Percentiles rank a stretch among this genome's conserved stretches.
These are phyloP conservation scores for Cephalopholis sonnerati DNA, from an alignment of 2,113 vertebrate genomes.

Conservation along the genomic window DNA sequence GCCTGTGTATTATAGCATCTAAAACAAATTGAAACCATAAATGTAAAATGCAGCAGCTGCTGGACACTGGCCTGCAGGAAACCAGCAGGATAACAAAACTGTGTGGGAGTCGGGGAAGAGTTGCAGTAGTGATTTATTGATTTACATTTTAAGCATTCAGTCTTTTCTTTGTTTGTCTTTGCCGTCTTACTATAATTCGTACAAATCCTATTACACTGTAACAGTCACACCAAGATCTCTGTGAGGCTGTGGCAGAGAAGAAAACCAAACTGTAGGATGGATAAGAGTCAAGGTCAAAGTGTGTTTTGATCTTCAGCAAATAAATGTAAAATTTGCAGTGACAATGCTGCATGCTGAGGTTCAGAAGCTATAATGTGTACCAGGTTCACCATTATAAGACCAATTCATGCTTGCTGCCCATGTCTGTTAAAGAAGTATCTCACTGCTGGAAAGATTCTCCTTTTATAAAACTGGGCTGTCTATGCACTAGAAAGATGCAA, in stretches of 20 bases:
- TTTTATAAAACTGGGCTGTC: no score
- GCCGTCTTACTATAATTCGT: constrained; percentile 20
- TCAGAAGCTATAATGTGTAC: no score
- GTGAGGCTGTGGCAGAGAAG: not conserved
- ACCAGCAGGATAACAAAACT: constrained; percentile 17
- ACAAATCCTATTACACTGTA: constrained; percentile 6
- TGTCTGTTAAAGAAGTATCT: no score
- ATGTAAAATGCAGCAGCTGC: constrained; percentile 33
- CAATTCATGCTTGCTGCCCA: no score
- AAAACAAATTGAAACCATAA: constrained; percentile 43
- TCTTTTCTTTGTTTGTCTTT: constrained; percentile 23
- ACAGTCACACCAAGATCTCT: not conserved
- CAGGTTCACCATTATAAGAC: no score
- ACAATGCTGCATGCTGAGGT: no score
- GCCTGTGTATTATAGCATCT: not conserved
- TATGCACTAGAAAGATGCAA: no score
- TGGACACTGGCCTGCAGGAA: constrained; percentile 32
- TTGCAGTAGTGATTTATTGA: constrained; percentile 53
- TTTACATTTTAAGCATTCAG: constrained; percentile 20
- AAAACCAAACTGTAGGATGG: not conserved
- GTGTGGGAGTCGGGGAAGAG: constrained; percentile 45
- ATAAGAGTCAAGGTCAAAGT: not conserved
- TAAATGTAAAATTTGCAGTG: not conserved
- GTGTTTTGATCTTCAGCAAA: not conserved
- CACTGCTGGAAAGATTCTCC: no score